Evolutionary conservation across 1,140 invertebrate genomes (phyloP).

Genomic region (Pomacea maculata): DNA sequence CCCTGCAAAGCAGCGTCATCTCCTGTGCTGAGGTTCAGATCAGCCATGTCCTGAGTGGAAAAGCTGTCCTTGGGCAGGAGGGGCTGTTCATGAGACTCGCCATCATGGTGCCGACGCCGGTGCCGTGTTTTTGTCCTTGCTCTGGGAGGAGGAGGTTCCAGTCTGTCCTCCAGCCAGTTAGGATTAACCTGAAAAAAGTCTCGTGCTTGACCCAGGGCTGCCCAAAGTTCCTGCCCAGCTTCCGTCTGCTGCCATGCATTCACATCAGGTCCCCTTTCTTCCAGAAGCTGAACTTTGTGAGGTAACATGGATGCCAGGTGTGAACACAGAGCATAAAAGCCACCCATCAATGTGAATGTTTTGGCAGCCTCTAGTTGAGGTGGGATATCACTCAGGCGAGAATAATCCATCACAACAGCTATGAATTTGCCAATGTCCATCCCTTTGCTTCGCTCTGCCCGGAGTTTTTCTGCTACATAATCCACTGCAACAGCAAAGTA

Average conservation of each 20-base stretch:
- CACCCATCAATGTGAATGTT: conserved; percentile 57
- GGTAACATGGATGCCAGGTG: conserved; percentile 47
- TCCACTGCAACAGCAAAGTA: conserved; percentile 61
- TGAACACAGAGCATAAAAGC: conserved; percentile 48
- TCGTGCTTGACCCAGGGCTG: conserved; percentile 54
- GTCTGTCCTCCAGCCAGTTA: conserved; percentile 57
- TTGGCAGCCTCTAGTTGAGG: conserved; percentile 53
- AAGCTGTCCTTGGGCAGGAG: conserved; percentile 27
- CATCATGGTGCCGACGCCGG: conserved; percentile 32
- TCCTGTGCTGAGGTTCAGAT: conserved; percentile 18
- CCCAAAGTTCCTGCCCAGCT: conserved; percentile 45
- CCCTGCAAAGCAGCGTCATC: too few species aligned
- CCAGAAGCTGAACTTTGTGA: conserved; percentile 24
- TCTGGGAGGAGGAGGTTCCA: conserved; percentile 35
- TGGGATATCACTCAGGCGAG: conserved; percentile 55
- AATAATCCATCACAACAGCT: conserved; percentile 56
- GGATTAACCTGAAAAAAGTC: conserved; percentile 54
- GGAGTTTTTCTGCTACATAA: conserved; percentile 60
- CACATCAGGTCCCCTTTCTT: conserved; percentile 40
- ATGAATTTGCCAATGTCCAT: conserved; percentile 52
- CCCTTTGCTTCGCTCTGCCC: conserved; percentile 54
- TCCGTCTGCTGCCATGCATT: conserved; percentile 48
- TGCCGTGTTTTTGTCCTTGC: conserved; percentile 36
- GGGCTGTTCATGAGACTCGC: conserved; percentile 48
- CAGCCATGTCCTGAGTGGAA: background rate